Conservation (phyloP, 2,113 vertebrate genomes). For the Ptilorrhoa leucosticta region DNA sequence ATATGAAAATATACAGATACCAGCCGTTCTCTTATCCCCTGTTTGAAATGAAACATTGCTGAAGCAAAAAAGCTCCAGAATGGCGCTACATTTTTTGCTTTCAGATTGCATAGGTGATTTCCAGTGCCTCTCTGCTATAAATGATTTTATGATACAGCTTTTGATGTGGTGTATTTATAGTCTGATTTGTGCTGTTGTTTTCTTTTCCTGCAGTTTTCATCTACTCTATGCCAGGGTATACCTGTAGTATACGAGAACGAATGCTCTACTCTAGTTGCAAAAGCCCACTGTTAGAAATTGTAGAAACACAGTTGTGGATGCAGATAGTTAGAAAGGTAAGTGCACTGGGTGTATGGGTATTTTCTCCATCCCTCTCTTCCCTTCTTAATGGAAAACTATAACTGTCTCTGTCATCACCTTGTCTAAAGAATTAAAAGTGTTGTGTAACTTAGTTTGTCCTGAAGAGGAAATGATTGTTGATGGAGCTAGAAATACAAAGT, state of each 20-base stretch:
- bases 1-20: neutral
- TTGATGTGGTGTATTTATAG: neutral
- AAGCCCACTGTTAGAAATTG: slow-evolving; percentile 87
- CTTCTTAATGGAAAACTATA: neutral
- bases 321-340: slow-evolving; percentile 89
- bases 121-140: neutral
- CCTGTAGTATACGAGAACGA: slow-evolving; percentile 92
- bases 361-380: neutral
- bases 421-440: neutral
- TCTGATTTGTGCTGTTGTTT: neutral
- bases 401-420: neutral
- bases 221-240: slow-evolving; percentile 98
- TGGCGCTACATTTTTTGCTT: neutral
- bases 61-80: neutral
- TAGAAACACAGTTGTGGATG: slow-evolving; percentile 83
- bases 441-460: neutral
- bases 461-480: neutral
- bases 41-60: neutral
- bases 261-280: slow-evolving; percentile 99
- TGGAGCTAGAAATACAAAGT: neutral
- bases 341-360: neutral
- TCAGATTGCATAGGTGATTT: neutral
- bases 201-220: slow-evolving; percentile 86
- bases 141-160: neutral
- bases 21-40: neutral